Evolutionary conservation across 53 echinoderm and acorn worm species (phyloP).

Genomic region (Henricia sp.): DNA sequence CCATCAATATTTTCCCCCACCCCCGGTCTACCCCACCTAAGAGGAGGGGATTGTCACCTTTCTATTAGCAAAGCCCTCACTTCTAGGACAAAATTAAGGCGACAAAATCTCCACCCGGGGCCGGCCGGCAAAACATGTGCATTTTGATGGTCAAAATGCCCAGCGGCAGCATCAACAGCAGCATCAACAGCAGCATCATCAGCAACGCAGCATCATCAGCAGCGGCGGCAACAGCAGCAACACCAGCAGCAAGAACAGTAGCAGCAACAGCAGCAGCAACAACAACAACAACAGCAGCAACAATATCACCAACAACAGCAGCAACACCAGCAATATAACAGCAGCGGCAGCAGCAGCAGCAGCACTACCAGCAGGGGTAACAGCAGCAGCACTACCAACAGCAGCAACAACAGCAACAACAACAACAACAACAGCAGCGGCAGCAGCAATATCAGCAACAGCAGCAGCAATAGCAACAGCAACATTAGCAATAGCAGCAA

Average conservation of each 20-base stretch:
- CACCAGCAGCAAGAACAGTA: background rate
- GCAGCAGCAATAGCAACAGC: too few species aligned
- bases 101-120: too few species aligned
- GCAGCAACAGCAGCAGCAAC: background rate
- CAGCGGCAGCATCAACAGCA: background rate
- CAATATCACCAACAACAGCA: background rate
- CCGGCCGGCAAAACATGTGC: too few species aligned
- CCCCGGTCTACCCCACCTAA: too few species aligned
- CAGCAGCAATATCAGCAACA: too few species aligned
- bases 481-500: too few species aligned
- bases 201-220: background rate
- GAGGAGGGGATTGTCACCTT: too few species aligned
- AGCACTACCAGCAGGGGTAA: background rate
- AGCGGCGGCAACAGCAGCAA: background rate
- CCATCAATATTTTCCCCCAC: too few species aligned
- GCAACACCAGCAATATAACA: background rate
- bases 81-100: too few species aligned
- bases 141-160: background rate
- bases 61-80: too few species aligned
- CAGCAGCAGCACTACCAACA: slow-evolving; percentile 2
- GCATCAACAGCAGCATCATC: background rate
- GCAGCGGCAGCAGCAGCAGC: slow-evolving; percentile 1
- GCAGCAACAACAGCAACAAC: too few species aligned
- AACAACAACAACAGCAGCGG: too few species aligned
- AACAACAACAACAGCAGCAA: background rate